Evolutionary conservation across 2,797 vertebrate genomes (phyloP).

Genomic region (Ctenopoma kingsleyae): DNA sequence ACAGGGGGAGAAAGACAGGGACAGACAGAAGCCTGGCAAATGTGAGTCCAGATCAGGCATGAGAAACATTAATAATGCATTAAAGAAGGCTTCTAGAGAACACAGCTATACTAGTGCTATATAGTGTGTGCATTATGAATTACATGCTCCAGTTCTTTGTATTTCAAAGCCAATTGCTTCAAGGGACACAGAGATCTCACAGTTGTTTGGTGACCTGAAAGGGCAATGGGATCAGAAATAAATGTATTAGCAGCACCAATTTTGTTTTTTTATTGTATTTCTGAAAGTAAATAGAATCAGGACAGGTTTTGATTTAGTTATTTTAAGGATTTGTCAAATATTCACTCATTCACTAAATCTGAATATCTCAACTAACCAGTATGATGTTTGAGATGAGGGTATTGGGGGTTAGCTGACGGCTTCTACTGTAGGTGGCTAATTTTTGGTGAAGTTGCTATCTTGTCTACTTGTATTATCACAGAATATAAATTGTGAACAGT

Average conservation of each 20-base stretch:
- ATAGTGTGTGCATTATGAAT: conserved; percentile 75
- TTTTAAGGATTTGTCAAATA: too few species aligned
- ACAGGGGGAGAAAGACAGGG: conserved; percentile 56
- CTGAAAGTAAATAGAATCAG: background rate
- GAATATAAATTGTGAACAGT: too few species aligned
- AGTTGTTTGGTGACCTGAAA: conserved; percentile 24
- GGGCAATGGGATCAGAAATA: conserved; percentile 9
- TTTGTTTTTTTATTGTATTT: conserved; percentile 10
- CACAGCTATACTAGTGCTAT: conserved; percentile 47
- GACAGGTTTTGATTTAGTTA: too few species aligned
- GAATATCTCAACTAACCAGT: too few species aligned
- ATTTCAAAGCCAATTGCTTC: conserved; percentile 55
- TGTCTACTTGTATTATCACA: too few species aligned
- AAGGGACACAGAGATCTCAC: conserved; percentile 30
- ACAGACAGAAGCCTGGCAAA: conserved; percentile 50
- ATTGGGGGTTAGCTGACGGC: too few species aligned
- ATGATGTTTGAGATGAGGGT: too few species aligned
- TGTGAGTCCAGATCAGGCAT: conserved; percentile 77
- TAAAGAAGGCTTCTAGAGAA: conserved; percentile 53
- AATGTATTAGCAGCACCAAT: conserved; percentile 2
- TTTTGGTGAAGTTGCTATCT: too few species aligned
- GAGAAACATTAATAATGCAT: conserved; percentile 61
- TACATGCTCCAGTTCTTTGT: conserved; percentile 69
- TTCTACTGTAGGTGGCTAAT: too few species aligned
- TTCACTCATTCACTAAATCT: too few species aligned